These are phyloP conservation scores for Petromus typicus DNA, from an alignment of 2,113 vertebrate species.

Conservation along the genomic window DNA sequence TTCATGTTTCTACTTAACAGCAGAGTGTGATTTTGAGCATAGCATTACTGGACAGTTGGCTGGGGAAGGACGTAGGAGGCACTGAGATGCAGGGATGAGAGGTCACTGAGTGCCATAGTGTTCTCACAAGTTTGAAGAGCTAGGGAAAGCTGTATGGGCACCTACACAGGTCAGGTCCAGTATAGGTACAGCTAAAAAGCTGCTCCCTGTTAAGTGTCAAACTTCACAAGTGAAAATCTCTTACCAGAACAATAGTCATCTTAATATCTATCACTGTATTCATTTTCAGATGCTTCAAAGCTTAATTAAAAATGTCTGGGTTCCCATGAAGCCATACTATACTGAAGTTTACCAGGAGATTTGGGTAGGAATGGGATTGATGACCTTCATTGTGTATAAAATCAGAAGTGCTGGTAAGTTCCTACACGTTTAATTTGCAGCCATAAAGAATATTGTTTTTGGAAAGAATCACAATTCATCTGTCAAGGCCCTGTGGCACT, in stretches of 20 bases:
- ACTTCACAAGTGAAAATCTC: background rate
- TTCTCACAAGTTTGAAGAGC: background rate
- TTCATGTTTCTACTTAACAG: background rate
- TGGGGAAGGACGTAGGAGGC: background rate
- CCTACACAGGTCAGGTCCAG: no score
- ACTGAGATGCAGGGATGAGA: background rate
- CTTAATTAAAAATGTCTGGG: conserved; percentile 85
- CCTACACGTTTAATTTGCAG: background rate
- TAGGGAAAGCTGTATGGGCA: background rate
- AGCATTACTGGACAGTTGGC: fast-evolving
- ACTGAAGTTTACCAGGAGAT: conserved; percentile 92
- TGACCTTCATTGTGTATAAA: conserved; percentile 90
- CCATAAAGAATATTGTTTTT: background rate
- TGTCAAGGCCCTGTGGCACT: background rate
- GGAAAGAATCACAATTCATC: background rate
- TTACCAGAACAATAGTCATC: fast-evolving
- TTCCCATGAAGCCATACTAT: conserved; percentile 91
- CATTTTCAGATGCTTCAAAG: conserved; percentile 91
- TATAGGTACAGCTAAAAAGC: background rate
- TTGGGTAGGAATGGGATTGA: conserved; percentile 91
- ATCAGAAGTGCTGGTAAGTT: conserved; percentile 93
- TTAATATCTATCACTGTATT: background rate
- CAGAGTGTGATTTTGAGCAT: background rate
- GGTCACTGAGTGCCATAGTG: background rate
- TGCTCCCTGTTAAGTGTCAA: fast-evolving